Base-by-base conservation (phyloP, 2,797 vertebrate genomes). In the Pipistrellus kuhlii region DNA sequence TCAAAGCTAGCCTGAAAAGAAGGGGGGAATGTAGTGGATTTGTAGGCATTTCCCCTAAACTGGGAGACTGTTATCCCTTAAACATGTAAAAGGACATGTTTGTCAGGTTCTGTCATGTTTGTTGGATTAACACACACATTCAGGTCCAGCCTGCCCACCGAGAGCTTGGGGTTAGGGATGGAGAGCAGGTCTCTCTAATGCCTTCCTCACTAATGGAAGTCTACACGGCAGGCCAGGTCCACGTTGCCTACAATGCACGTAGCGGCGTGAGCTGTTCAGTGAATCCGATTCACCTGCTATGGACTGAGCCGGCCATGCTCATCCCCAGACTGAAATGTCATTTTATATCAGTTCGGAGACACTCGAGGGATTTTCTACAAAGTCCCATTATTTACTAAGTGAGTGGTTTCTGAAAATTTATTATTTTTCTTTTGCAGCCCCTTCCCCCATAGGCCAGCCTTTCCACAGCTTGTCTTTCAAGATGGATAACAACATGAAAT, bases 71-170 rank as follows among this genome's bases (percentile, higher is more conserved):
- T 87, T 85, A 93, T 96, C 83, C 8, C 57, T 85, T 66, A 77
- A 62, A 0, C 57, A 48, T 68, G 11, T 0, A 97, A 95, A 64
- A 2, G 0, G 93, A 88, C 55, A 53, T 72, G 92, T 86, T 92
- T 97, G 95, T 86, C 91, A 96, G 91, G 76, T 88, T 53, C 84
- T 30, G 72, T 86, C 97, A 91, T 95, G 92, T 97, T 97, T 94
- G 95, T 92, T 96, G 96, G 95, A 81, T 59, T 53, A 94, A 85
- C 11, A 69, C 38, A 9, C 1, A 57, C 30, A 14, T 78, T 90
- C 8, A 9, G 17, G 88, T 78, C 88, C 82, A 90, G 88, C 48
- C 53, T 62, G 93, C 84, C 89, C 87, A 41, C 87, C 13, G 1
- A 68, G 89, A 76, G 92, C 66, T 94, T 0, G 6, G 90, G 91